Evolutionary conservation across 2,888 invertebrate genomes (phyloP).

Genomic region (Heteromurus nitidus): DNA sequence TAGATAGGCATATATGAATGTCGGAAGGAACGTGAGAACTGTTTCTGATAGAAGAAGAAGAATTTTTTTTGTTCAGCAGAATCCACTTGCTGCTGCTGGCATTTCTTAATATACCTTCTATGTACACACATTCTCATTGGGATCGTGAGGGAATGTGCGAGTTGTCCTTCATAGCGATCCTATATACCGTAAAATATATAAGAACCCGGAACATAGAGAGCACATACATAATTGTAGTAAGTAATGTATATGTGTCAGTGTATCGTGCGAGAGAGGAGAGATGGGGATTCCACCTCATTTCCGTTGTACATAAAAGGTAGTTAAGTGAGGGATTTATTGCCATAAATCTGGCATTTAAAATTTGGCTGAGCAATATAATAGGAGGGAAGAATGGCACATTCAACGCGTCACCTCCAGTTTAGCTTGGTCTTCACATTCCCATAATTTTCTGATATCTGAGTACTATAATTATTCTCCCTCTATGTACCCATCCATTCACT

Average conservation of each 20-base stretch:
- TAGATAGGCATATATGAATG: conserved; percentile 4
- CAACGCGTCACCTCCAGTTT: conserved; percentile 20
- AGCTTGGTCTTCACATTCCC: conserved; percentile 28
- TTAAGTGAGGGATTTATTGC: conserved; percentile 60
- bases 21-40: conserved; percentile 33
- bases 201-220: background rate
- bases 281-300: conserved; percentile 59
- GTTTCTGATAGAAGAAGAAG: conserved; percentile 41
- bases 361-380: conserved; percentile 32
- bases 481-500: conserved; percentile 3
- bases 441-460: conserved; percentile 44
- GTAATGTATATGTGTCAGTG: conserved; percentile 49
- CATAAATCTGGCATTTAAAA: conserved; percentile 63
- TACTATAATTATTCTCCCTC: conserved; percentile 1
- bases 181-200: background rate
- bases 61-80: conserved; percentile 40
- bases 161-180: no score
- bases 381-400: background rate
- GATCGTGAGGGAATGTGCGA: conserved; percentile 16
- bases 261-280: conserved; percentile 47
- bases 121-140: background rate
- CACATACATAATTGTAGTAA: background rate
- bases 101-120: conserved; percentile 42
- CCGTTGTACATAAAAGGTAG: conserved; percentile 58
- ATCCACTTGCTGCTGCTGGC: conserved; percentile 58